Evolutionary conservation across 1,140 invertebrate species (phyloP), one percentile per base, ranked within the genome.

Genomic region (Calliphora vicina): DNA sequence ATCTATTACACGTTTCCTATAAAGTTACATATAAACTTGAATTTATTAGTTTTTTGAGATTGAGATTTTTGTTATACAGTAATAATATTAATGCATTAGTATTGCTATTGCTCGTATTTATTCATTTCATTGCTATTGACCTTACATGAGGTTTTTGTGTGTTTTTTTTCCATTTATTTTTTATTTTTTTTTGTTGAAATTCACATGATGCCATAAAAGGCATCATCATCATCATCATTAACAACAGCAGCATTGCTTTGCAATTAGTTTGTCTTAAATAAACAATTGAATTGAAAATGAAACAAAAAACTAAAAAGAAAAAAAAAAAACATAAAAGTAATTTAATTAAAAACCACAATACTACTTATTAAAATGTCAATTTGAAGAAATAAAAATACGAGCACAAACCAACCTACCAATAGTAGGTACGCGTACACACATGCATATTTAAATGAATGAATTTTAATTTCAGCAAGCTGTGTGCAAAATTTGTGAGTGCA

Each of bases 21-120:
- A n/a, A 57, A 57, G n/a, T 57, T 57, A 57, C 50, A 57, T 57
- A 57, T 57, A 57, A 57, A 57, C 50, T 57, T 57, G 50, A 57
- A 57, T 57, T 57, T 57, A 17, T n/a, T 17, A 57, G 13, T 57
- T 57, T 57, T 57, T 57, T 57, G 15, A 17, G 15, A n/a, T 57
- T 57, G 1, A 35, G 6, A 8, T 57, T 57, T 17, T 57, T 57
- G 15, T 57, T 57, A n/a, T 57, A n/a, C n/a, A n/a, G n/a, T n/a
- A n/a, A n/a, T n/a, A n/a, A n/a, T n/a, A n/a, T n/a, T n/a, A n/a
- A n/a, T n/a, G n/a, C n/a, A n/a, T n/a, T n/a, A n/a, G n/a, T n/a
- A n/a, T n/a, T n/a, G n/a, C n/a, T n/a, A n/a, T n/a, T n/a, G n/a
- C n/a, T n/a, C n/a, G n/a, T n/a, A n/a, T 57, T 57, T 17, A n/a